Base-by-base conservation (phyloP, 2,797 vertebrate species). In the Ataeniobius toweri region DNA sequence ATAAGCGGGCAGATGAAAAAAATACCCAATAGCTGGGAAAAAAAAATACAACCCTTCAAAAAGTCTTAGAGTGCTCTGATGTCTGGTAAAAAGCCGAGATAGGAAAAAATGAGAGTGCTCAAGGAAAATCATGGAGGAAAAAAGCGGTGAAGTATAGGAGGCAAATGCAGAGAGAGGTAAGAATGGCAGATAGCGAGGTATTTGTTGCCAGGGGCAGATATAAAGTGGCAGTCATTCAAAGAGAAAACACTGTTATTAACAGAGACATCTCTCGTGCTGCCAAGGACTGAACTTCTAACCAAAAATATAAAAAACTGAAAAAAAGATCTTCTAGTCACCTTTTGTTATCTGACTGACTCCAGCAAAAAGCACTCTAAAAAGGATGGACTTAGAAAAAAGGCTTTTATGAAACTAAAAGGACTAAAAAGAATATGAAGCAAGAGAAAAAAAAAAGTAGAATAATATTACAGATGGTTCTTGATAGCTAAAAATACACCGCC, bases 111-210 rank as follows among this genome's bases (percentile, higher is more conserved):
- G 81, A 74, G 80, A 83, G 89, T 80, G 88, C 87, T 90, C 84
- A 83, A 91, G 83, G 89, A 90, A 91, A 89, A 93, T 88, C 81
- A 92, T 91, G 85, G 86, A 81, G 79, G 41, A 91, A 93, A 91
- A 93, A 91, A 92, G 89, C 88, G 85, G 93, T 90, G 89, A 78
- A 87, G 82, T 85, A 91, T 85, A 92, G 86, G 88, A 94, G 91
- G 93, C 88, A 89, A 93, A 93, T 92, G 89, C 78, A 89, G 80
- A 86, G 83, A 89, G 91, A 88, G 92, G 93, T 91, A 93, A 93
- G 89, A 92, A 91, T 91, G 91, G 91, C 86, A 82, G 89, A 92
- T 89, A 92, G 86, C 89, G 88, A 92, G 86, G 84, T 86, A 88
- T 90, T 92, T 90, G 86, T 89, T 87, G 93, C 91, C 88, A 80